A percentile compares a stretch with the other conserved stretches of the same genome.
Conservation (phyloP, 2,797 vertebrate species). For the Apogon hyalosoma region DNA sequence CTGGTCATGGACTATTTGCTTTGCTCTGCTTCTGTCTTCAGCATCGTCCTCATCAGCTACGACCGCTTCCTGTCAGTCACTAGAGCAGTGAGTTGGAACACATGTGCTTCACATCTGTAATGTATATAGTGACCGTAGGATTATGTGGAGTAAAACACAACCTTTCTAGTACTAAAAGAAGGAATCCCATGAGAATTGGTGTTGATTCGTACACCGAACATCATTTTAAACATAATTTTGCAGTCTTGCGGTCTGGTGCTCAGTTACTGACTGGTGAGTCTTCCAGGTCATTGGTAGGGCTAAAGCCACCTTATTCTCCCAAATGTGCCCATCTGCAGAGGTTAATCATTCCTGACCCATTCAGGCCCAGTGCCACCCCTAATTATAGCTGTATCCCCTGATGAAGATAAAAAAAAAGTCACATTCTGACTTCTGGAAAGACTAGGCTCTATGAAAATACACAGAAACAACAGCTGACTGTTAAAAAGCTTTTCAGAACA, state of each 20-base stretch:
- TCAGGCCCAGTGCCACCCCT: slow-evolving; percentile 72
- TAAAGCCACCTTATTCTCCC: slow-evolving; percentile 55
- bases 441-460: slow-evolving; percentile 19
- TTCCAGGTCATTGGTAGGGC: slow-evolving; percentile 62
- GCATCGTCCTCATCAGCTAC: slow-evolving; percentile 92
- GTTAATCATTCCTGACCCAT: slow-evolving; percentile 79
- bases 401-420: slow-evolving; percentile 42
- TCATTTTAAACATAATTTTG: not conserved
- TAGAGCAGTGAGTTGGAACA: slow-evolving; percentile 86
- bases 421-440: slow-evolving; percentile 43
- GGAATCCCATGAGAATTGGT: no score
- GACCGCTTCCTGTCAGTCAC: slow-evolving; percentile 92
- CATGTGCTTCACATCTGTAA: slow-evolving; percentile 6
- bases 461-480: slow-evolving; percentile 4
- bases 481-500: not conserved
- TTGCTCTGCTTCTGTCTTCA: slow-evolving; percentile 91
- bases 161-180: not conserved
- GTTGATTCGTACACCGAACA: no score
- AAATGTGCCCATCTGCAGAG: slow-evolving; percentile 80
- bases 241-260: slow-evolving; percentile 28
- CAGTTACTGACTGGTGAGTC: slow-evolving; percentile 45
- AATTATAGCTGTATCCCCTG: slow-evolving; percentile 68
- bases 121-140: slow-evolving; percentile 1
- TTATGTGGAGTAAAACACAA: not conserved
- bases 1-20: slow-evolving; percentile 89